Evolutionary conservation across 23 tunicate genomes (phyloP).

Genomic region (Botrylloides violaceus): DNA sequence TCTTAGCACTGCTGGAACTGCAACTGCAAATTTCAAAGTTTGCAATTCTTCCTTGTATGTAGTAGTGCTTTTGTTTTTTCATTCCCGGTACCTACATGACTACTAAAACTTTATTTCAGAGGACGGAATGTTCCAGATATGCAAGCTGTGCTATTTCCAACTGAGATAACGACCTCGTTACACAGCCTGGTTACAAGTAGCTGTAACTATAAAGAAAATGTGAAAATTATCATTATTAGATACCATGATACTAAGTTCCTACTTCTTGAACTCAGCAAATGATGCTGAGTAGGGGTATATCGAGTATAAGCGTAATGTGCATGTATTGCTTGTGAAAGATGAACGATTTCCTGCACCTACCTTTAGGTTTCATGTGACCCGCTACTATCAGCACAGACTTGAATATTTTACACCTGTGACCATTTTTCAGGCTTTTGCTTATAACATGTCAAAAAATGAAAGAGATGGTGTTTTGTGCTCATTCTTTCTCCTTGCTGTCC

Average conservation of each 20-base stretch:
- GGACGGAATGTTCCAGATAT: not conserved
- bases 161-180: not conserved
- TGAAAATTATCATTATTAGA: not conserved
- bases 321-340: too few relatives aligned
- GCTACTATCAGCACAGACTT: too few relatives aligned
- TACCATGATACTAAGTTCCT: too few relatives aligned
- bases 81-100: not conserved
- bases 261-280: too few relatives aligned
- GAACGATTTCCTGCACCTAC: too few relatives aligned
- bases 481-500: not conserved
- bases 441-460: not conserved
- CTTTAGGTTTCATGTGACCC: too few relatives aligned
- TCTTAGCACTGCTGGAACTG: slow-evolving; percentile 1
- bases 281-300: too few relatives aligned
- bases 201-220: not conserved
- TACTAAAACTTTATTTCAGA: not conserved
- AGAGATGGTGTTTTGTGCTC: slow-evolving; percentile 8
- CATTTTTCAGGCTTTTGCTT: slow-evolving; percentile 1
- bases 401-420: too few relatives aligned
- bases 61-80: too few relatives aligned
- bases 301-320: too few relatives aligned
- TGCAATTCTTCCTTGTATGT: not conserved
- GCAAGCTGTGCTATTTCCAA: not conserved
- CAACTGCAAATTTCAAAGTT: slow-evolving; percentile 1
- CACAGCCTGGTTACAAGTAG: not conserved